A percentile compares a stretch with the other conserved stretches of the same genome.
These are phyloP conservation scores for Thermophis baileyi DNA, from an alignment of 2,113 vertebrate genomes.

Conservation along the genomic window DNA sequence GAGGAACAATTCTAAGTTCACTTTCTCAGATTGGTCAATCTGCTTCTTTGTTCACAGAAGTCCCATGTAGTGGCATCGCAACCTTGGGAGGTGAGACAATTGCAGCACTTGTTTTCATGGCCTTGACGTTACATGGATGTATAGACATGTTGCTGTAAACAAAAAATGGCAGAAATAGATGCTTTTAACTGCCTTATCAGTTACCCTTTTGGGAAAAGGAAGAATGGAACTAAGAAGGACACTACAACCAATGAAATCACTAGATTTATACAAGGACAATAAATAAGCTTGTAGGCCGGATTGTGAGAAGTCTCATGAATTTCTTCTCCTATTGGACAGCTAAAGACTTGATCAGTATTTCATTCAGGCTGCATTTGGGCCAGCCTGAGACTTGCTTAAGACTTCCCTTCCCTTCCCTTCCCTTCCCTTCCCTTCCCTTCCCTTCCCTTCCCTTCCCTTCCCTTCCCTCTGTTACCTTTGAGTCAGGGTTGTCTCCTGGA, in stretches of 20 bases:
- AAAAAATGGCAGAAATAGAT: neutral
- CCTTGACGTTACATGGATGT: neutral
- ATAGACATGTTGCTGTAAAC: neutral
- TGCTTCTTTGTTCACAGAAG: neutral
- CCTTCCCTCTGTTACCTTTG: neutral
- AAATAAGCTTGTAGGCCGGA: neutral
- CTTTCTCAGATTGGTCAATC: neutral
- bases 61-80: rapidly evolving
- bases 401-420: neutral
- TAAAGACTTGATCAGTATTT: neutral
- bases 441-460: neutral
- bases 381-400: neutral
- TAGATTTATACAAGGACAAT: neutral
- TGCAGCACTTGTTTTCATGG: neutral
- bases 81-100: rapidly evolving
- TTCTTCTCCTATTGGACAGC: neutral
- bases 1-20: neutral
- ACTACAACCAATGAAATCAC: neutral
- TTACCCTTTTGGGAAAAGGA: neutral
- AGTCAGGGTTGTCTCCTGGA: neutral
- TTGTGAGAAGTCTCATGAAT: neutral
- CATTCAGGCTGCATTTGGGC: neutral
- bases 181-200: neutral
- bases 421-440: neutral
- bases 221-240: neutral